These are phyloP conservation scores for Coenobita brevimanus DNA, from an alignment of 1,140 invertebrate species.

Conservation along the genomic window DNA sequence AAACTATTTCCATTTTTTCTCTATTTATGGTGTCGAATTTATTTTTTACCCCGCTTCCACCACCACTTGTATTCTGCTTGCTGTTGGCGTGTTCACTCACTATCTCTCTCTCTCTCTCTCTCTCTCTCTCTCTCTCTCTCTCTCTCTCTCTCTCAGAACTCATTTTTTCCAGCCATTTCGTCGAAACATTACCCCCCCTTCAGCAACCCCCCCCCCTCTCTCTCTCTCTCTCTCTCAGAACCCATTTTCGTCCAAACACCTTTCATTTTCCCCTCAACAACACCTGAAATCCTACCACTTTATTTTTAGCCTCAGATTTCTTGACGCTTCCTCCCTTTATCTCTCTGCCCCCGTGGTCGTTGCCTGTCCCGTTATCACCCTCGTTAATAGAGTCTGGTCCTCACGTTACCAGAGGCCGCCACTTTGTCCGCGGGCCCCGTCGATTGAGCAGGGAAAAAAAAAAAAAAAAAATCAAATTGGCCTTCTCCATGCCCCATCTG, in stretches of 20 bases:
- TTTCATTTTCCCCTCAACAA: background rate
- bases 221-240: slow-evolving; percentile 17
- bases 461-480: slow-evolving; percentile 32
- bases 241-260: background rate
- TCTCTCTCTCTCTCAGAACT: slow-evolving; percentile 24
- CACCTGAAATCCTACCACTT: background rate
- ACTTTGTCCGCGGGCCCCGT: slow-evolving; percentile 37
- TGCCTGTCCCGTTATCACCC: slow-evolving; percentile 22
- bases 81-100: too few relatives aligned
- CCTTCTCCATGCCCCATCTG: slow-evolving; percentile 60
- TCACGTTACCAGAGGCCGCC: slow-evolving; percentile 47
- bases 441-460: slow-evolving; percentile 42
- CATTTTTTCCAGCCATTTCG: too few relatives aligned
- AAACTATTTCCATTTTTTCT: too few relatives aligned
- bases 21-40: too few relatives aligned
- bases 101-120: background rate
- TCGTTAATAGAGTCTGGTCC: slow-evolving; percentile 50
- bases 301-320: background rate
- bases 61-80: too few relatives aligned
- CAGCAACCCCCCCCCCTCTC: too few relatives aligned
- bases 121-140: slow-evolving; percentile 20
- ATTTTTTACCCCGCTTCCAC: too few relatives aligned
- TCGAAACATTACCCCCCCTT: too few relatives aligned
- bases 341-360: background rate
- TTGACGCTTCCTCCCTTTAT: too few relatives aligned